Evolutionary conservation across 2,888 invertebrate species (phyloP), one percentile per base, ranked within the genome.

Genomic region (Galerucella pusilla): DNA sequence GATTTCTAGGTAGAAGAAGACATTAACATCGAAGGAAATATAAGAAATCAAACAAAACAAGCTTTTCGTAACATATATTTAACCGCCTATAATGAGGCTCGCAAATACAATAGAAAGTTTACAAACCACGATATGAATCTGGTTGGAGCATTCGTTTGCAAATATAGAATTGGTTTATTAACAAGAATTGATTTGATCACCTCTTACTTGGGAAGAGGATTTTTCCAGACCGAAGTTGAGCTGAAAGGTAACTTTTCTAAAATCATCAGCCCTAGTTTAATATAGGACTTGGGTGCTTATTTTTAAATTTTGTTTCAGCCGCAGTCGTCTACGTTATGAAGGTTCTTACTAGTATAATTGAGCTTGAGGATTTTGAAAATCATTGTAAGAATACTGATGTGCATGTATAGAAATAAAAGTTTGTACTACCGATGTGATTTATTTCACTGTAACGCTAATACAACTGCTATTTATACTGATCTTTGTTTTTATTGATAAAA

Each of bases 271-370:
- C 16, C 16, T 66, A 5, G 7, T 6, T 42, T 7, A 35, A 7
- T 35, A 35, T 35, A 5, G 35, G 35, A 35, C 35, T 35, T 2
- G 35, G 4, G 6, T 5, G 35, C 35, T 35, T 35, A 5, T 35
- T 35, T 35, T 35, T 28, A 28, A 28, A 28, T 28, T 28, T 28
- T 68, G 60, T 79, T 80, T 68, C 63, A 82, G 82, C 78, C 74
- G 81, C 81, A 9, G 78, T 82, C 9, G 80, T 77, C 2, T 81
- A 77, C 71, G 57, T 82, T 52, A 76, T 81, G 72, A 78, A 80
- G 10, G 66, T 71, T n/a, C 46, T 75, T 12, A 65, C 71, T 10
- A 69, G 59, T n/a, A 77, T 80, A 12, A 70, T 79, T 16, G 71
- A 81, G 68, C 28, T 77, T 25, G 63, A 77, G 46, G 78, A 81